Percentiles rank a stretch among this genome's conserved stretches.
phyloP scores from a whole-genome alignment of 1,140 invertebrate species.

The Calliopsis andreniformis region DNA sequence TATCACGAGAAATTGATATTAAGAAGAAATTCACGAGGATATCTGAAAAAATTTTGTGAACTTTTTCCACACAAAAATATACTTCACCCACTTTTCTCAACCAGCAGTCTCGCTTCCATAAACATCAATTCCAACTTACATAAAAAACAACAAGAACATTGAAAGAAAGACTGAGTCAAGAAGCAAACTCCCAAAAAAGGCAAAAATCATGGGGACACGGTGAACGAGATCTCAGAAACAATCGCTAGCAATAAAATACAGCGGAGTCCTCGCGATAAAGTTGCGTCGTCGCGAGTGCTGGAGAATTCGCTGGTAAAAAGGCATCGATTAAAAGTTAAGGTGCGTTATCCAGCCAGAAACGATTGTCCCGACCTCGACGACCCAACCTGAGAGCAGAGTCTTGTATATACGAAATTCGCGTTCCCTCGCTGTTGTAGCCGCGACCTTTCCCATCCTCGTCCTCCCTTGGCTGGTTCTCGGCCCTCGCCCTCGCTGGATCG shows the following conservation, averaged over 20 bases:
- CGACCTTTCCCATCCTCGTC: constrained; percentile 7
- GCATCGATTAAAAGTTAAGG: constrained; percentile 77
- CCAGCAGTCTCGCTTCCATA: too few species aligned
- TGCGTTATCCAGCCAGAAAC: constrained; percentile 66
- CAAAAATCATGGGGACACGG: constrained; percentile 49
- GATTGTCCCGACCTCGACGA: constrained; percentile 77
- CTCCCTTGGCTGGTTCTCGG: constrained; percentile 10
- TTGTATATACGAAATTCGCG: constrained; percentile 75
- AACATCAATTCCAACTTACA: too few species aligned
- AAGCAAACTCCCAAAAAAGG: constrained; percentile 40
- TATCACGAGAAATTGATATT: too few species aligned
- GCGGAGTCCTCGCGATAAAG: constrained; percentile 72
- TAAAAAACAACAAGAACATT: not conserved
- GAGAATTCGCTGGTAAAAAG: constrained; percentile 70
- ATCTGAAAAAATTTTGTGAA: too few species aligned
- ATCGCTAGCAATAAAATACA: constrained; percentile 73
- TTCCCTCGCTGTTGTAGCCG: constrained; percentile 27
- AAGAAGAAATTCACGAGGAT: too few species aligned
- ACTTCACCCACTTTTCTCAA: not conserved
- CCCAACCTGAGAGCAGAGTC: constrained; percentile 77
- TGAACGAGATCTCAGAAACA: constrained; percentile 60
- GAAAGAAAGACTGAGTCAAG: constrained; percentile 1
- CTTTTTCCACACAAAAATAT: too few species aligned
- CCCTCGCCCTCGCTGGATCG: not conserved
- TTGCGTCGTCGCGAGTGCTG: constrained; percentile 60